Evolutionary conservation across 1,140 invertebrate genomes (phyloP), one percentile per base, ranked within the genome.

Genomic region (Globodera rostochiensis): DNA sequence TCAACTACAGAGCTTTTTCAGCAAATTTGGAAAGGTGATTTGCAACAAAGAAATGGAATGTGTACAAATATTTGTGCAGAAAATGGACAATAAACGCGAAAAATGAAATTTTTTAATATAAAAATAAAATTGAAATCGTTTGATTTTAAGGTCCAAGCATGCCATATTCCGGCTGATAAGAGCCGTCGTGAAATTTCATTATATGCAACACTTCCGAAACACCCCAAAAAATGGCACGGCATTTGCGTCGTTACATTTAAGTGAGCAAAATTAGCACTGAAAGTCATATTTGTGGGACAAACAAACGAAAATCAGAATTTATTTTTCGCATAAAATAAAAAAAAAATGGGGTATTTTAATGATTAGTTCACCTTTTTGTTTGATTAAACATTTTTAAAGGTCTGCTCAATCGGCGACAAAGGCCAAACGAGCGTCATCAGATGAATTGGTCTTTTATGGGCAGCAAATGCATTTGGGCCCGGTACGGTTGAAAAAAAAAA

Each of bases 1-100:
- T 46, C 88, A 89, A 75, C 76, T 90, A 19, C 86, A 87, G 67
- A 83, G 84, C 7, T 89, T 89, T 79, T 89, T 89, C 75, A 83
- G 80, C n/a, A 90, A 90, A 83, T 89, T 90, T 79, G 88, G 88
- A 80, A 88, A 87, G 75, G 88, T 88, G 46, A 45, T 83, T 83
- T 74, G 13, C 6, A 57, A 70, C n/a, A 53, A 53, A 15, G 6
- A 53, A 53, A 53, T 11, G 15, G 15, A 53, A 53, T 53, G 53
- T 53, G 9, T 9, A 53, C 53, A 53, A 53, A 53, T 53, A 53
- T 53, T 53, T 53, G 53, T 8, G 53, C 53, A 53, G 15, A 53
- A 53, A 53, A 53, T 53, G 36, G 36, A 36, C 36, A 36, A 1
- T 36, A 36, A 36, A 36, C 36, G 36, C 36, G 1, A 36, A 36